Conservation (phyloP, 2,113 vertebrate genomes). For the Vombatus ursinus region DNA sequence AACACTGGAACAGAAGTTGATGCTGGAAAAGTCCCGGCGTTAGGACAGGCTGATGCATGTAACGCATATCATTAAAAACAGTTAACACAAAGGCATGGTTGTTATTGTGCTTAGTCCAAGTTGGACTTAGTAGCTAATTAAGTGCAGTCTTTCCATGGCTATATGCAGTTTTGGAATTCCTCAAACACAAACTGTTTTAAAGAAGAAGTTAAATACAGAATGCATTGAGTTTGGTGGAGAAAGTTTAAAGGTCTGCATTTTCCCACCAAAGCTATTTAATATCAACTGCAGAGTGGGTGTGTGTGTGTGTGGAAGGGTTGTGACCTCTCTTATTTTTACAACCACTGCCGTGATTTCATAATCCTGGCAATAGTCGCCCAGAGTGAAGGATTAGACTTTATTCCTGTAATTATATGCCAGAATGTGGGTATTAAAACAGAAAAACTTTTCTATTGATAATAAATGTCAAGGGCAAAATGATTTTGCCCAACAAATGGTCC, state of each 20-base stretch:
- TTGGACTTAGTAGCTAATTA: conserved; percentile 81
- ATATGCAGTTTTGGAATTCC: conserved; percentile 84
- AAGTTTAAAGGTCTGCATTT: conserved; percentile 91
- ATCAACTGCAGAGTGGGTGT: conserved; percentile 86
- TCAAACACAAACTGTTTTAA: conserved; percentile 84
- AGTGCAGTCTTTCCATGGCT: conserved; percentile 77
- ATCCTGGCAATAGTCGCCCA: conserved; percentile 84
- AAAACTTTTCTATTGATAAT: conserved; percentile 84
- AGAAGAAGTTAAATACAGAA: conserved; percentile 85
- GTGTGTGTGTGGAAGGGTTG: conserved; percentile 86
- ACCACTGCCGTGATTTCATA: conserved; percentile 89
- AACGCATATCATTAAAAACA: conserved; percentile 78
- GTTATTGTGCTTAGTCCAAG: conserved; percentile 77
- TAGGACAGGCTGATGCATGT: conserved; percentile 76
- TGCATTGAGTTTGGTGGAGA: conserved; percentile 85
- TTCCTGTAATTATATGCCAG: conserved; percentile 87
- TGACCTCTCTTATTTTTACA: conserved; percentile 90
- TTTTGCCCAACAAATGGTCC: conserved; percentile 81
- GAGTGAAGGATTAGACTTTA: conserved; percentile 82
- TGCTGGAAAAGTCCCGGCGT: conserved; percentile 57
- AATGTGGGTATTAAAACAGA: conserved; percentile 86
- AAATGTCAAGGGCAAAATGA: conserved; percentile 85
- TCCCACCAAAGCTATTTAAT: conserved; percentile 91
- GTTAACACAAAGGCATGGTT: conserved; percentile 80
- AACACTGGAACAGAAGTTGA: conserved; percentile 67